phyloP scores from a whole-genome alignment of 1,140 invertebrate genomes.

The Zaprionus tsacasi region DNA sequence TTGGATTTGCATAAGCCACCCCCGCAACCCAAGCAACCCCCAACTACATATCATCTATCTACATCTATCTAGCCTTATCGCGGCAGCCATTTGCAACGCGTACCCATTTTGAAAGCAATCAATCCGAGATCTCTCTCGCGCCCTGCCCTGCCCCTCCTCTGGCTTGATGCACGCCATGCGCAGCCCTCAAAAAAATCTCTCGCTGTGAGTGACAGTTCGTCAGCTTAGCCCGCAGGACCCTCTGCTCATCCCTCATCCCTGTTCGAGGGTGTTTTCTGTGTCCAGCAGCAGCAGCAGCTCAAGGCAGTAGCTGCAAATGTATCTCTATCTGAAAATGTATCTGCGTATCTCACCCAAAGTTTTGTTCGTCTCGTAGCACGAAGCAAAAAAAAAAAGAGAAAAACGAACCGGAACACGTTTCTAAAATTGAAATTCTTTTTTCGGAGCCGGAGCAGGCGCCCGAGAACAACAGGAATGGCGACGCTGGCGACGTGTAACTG shows the following conservation, averaged over 20 bases:
- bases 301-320: constrained; percentile 53
- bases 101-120: constrained; percentile 71
- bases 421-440: constrained; percentile 81
- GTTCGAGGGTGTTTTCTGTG: constrained; percentile 73
- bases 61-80: constrained; percentile 22
- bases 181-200: constrained; percentile 54
- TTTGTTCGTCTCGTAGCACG: background rate
- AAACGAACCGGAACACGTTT: constrained; percentile 67
- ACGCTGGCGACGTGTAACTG: constrained; percentile 42
- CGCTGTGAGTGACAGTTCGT: constrained; percentile 75
- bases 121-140: constrained; percentile 54
- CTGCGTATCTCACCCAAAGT: background rate
- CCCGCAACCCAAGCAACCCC: background rate
- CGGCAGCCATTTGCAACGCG: constrained; percentile 47
- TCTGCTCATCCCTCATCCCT: too few species aligned
- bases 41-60: background rate
- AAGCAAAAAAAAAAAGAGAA: constrained; percentile 32
- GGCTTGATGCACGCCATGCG: constrained; percentile 48
- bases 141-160: constrained; percentile 9
- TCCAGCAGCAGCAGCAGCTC: constrained; percentile 71
- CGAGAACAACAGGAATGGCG: background rate
- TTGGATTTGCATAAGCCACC: constrained; percentile 37
- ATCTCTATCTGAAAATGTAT: constrained; percentile 23
- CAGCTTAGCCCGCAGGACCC: constrained; percentile 63
- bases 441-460: constrained; percentile 15